phyloP scores from a whole-genome alignment of 2,113 vertebrate species.

The Actinemys pallida region DNA sequence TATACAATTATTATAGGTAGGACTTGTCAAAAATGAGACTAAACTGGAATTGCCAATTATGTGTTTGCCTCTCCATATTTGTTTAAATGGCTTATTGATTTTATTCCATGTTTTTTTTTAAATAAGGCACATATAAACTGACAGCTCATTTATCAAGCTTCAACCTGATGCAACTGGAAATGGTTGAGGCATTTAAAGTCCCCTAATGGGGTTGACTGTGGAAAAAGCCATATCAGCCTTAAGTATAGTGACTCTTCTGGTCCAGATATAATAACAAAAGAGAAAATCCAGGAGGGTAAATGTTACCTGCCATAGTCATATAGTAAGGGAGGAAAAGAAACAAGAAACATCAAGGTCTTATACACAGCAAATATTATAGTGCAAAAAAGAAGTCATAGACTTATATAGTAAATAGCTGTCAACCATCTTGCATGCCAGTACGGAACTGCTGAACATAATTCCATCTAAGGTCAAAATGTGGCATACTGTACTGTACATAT shows the following conservation, averaged over 20 bases:
- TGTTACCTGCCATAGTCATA: background rate
- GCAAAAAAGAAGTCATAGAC: background rate
- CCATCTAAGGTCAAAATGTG: background rate
- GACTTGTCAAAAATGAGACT: background rate
- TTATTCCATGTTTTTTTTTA: background rate
- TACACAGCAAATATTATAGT: background rate
- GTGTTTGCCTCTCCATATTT: background rate
- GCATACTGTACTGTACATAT: background rate
- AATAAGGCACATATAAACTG: background rate
- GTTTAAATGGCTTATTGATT: background rate
- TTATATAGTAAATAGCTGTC: background rate
- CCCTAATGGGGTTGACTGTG: background rate
- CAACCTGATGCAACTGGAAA: background rate
- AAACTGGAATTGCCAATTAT: background rate
- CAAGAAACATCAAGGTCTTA: background rate
- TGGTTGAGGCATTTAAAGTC: background rate
- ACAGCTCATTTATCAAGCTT: slow-evolving; percentile 24
- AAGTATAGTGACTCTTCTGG: background rate
- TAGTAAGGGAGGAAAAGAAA: background rate
- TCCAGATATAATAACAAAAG: background rate
- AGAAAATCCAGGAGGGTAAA: background rate
- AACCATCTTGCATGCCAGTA: background rate
- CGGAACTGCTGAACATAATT: background rate
- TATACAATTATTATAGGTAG: background rate
- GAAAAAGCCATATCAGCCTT: background rate